Evolutionary conservation across 2,888 invertebrate genomes (phyloP), one percentile per base, ranked within the genome.

Genomic region (Dynastes tityus): DNA sequence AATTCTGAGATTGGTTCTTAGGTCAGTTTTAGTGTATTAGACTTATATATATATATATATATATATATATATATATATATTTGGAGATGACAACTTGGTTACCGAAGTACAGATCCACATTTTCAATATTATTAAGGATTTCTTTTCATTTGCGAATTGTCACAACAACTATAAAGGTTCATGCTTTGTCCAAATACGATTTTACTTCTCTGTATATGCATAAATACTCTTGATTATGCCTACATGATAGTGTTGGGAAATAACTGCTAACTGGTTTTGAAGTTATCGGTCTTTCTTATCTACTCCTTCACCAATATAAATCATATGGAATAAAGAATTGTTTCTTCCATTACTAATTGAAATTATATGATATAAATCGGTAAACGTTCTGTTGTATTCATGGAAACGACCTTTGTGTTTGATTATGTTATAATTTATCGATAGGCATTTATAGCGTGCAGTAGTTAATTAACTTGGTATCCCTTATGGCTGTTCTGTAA

Each of bases 331-430:
- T 58, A 76, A 76, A 40, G 76, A 76, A 68, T 68, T 68, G 45
- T 58, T 76, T 55, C 40, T 68, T 51, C 68, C 27, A 68, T 68
- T 68, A 51, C 58, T 76, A 76, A 76, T 76, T 76, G 76, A 76
- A 76, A 76, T 55, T 40, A 16, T 27, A 29, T 68, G 76, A 76
- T 76, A 58, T 68, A 58, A 76, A 76, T 76, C 76, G 22, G 55
- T 37, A 76, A 67, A 45, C 55, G 73, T 61, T 45, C 13, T 40
- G 45, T 49, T 61, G 32, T 61, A 49, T 16, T 45, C 27, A 58
- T 73, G 40, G 45, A 45, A 13, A 27, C 61, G 40, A 61, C 27
- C 29, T 61, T 61, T 74, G 22, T 49, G 22, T 61, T 40, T 61
- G 45, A 27, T 74, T 71, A 16, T 45, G 45, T 61, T 5, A 11